phyloP scores from a whole-genome alignment of 1,140 invertebrate species.

The Drosophila equinoxialis region DNA sequence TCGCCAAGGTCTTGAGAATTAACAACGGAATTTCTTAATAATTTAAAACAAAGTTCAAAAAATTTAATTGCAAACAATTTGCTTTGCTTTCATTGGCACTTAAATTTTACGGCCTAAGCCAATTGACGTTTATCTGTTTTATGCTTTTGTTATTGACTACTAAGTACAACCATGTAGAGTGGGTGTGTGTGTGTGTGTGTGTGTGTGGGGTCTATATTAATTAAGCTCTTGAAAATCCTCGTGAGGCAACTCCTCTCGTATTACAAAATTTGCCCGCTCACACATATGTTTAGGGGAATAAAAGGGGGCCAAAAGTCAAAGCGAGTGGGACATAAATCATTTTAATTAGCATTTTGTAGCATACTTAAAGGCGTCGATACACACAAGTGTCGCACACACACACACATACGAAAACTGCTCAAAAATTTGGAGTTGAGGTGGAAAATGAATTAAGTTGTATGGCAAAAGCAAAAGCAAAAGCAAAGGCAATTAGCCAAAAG shows the following conservation, averaged over 20 bases:
- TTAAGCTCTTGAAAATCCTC: conserved; percentile 40
- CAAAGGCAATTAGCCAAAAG: conserved; percentile 59
- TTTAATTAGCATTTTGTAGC: conserved; percentile 68
- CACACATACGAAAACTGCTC: not conserved
- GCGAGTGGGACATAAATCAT: conserved; percentile 62
- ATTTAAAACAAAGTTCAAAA: not conserved
- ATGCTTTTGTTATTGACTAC: conserved; percentile 26
- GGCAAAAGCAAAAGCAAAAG: not conserved
- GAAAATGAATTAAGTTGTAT: conserved; percentile 72
- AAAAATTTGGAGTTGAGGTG: conserved; percentile 19
- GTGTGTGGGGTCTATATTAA: conserved; percentile 51
- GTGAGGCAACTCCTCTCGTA: conserved; percentile 37
- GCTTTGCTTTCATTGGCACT: not conserved
- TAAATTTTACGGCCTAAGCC: conserved; percentile 2
- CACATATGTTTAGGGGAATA: conserved; percentile 48
- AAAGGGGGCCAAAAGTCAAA: not conserved
- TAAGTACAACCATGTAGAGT: not conserved
- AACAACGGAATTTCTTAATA: too few species aligned
- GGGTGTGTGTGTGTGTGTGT: too few species aligned
- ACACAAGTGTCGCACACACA: conserved; percentile 28
- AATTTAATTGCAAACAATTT: not conserved
- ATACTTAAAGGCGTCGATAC: conserved; percentile 54
- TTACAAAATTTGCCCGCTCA: conserved; percentile 37
- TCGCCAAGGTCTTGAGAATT: too few species aligned
- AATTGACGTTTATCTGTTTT: conserved; percentile 63